A percentile compares a stretch with the other conserved stretches of the same genome.
Evolutionary conservation across 2,888 invertebrate species (phyloP).

Genomic region (Cheiracanthium punctorium): DNA sequence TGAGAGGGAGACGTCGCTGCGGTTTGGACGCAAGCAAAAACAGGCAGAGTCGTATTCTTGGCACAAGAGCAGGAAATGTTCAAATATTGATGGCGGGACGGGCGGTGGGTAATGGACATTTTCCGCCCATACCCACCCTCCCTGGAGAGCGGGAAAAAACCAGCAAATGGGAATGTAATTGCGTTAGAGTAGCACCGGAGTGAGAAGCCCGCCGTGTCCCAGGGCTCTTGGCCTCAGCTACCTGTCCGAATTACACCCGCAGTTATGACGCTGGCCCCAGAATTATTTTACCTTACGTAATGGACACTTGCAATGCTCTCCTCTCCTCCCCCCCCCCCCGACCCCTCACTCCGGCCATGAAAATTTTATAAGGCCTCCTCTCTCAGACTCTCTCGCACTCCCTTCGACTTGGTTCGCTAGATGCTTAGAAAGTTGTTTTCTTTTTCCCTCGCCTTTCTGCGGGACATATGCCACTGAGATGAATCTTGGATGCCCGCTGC

Average conservation of each 20-base stretch:
- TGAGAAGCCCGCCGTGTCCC: constrained; percentile 61
- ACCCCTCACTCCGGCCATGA: constrained; percentile 45
- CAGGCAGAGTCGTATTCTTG: constrained; percentile 59
- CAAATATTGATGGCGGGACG: constrained; percentile 69
- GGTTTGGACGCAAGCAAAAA: constrained; percentile 53
- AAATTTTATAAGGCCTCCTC: constrained; percentile 63
- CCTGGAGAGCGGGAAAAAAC: constrained; percentile 60
- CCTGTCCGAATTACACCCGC: constrained; percentile 69
- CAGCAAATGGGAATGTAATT: constrained; percentile 69
- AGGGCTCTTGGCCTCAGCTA: constrained; percentile 50
- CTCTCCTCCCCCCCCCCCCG: constrained; percentile 18
- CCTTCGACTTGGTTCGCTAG: constrained; percentile 2
- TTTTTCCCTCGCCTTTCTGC: neutral
- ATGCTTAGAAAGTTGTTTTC: neutral
- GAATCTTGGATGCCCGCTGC: neutral
- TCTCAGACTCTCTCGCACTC: constrained; percentile 26
- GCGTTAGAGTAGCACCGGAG: constrained; percentile 66
- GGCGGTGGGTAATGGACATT: constrained; percentile 67
- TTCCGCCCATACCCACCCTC: constrained; percentile 37
- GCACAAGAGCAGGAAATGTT: constrained; percentile 39
- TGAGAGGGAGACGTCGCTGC: constrained; percentile 48
- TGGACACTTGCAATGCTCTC: constrained; percentile 56
- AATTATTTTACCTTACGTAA: constrained; percentile 70
- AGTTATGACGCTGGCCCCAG: constrained; percentile 68
- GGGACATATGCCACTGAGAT: neutral